phyloP scores from a whole-genome alignment of 2,797 vertebrate genomes.

The Sorex maritimensis region DNA sequence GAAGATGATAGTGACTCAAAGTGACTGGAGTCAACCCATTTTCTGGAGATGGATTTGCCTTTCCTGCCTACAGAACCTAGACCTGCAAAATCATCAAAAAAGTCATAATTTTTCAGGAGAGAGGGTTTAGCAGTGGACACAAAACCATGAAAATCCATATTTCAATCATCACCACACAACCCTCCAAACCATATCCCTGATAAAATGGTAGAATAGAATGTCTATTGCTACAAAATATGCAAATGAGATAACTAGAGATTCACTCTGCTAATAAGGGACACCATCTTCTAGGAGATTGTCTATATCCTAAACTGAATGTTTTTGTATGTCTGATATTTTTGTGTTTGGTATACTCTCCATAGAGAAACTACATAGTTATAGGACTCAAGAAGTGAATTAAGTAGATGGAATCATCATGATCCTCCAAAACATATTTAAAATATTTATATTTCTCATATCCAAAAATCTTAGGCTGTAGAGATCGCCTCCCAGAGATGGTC shows the following conservation, averaged over 20 bases:
- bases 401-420: not conserved
- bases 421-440: not conserved
- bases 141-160: not conserved
- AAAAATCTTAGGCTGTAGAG: conserved; percentile 2
- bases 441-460: not conserved
- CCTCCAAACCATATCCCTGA: not conserved
- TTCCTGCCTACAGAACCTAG: not conserved
- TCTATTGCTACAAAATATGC: not conserved
- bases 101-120: conserved; percentile 22
- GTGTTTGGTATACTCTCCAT: not conserved
- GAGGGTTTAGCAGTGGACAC: not conserved
- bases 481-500: not conserved
- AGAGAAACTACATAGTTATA: not conserved
- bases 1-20: not conserved
- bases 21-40: not conserved
- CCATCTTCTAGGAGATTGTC: not conserved
- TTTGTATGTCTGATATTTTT: not conserved
- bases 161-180: not conserved
- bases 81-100: not conserved
- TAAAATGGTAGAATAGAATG: not conserved
- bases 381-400: not conserved
- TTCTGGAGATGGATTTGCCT: conserved; percentile 2
- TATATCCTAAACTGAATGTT: not conserved
- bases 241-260: not conserved
- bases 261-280: not conserved